Evolutionary conservation across 1,140 invertebrate species (phyloP).

Genomic region (Hyposmocoma kahamanoa): DNA sequence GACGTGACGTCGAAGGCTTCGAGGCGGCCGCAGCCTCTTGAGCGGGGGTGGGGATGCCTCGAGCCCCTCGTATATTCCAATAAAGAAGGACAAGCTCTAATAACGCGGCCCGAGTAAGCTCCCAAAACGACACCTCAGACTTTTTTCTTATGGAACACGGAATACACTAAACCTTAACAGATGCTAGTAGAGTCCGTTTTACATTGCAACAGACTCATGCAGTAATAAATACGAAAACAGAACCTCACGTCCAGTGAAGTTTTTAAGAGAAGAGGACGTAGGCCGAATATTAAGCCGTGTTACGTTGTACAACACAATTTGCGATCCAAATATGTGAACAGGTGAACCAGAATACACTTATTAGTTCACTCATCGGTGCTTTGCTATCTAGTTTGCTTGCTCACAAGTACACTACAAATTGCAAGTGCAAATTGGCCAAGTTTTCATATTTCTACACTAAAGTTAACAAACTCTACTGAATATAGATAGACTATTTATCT

Average conservation of each 20-base stretch:
- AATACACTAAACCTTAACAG: not conserved
- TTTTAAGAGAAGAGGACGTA: slow-evolving; percentile 30
- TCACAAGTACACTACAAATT: too few species aligned
- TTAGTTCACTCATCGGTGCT: too few species aligned
- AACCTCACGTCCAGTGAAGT: slow-evolving; percentile 37
- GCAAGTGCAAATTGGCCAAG: too few species aligned
- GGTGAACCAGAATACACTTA: too few species aligned
- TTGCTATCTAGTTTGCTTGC: too few species aligned
- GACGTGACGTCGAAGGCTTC: slow-evolving; percentile 2
- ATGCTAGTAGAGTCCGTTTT: not conserved
- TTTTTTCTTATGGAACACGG: slow-evolving; percentile 1
- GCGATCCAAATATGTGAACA: too few species aligned
- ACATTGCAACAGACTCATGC: not conserved
- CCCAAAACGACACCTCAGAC: slow-evolving; percentile 41
- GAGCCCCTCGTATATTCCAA: slow-evolving; percentile 39
- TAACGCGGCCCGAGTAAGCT: slow-evolving; percentile 43
- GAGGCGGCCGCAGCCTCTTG: slow-evolving; percentile 7
- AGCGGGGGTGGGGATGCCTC: slow-evolving; percentile 8
- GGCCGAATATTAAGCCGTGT: not conserved
- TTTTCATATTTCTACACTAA: too few species aligned
- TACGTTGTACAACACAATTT: too few species aligned
- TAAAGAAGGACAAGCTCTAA: slow-evolving; percentile 48
- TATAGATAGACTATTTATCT: too few species aligned
- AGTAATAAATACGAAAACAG: slow-evolving; percentile 41
- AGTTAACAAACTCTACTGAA: too few species aligned